Evolutionary conservation across 1,140 invertebrate species (phyloP).

Genomic region (Tetramorium simillimum): DNA sequence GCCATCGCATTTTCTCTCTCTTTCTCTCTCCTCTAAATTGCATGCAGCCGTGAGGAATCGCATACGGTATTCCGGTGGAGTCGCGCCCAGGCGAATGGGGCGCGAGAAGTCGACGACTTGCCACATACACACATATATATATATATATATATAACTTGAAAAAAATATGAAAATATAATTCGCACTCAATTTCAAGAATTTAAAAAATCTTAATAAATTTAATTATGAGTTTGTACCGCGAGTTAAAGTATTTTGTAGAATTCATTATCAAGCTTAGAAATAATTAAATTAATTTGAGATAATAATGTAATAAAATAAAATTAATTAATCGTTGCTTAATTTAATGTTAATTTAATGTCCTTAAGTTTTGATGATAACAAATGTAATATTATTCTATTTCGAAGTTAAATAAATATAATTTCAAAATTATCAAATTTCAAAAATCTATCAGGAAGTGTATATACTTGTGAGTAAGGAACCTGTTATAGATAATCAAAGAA

Average conservation of each 20-base stretch:
- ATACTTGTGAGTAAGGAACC: neutral
- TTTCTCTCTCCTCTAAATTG: slow-evolving; percentile 25
- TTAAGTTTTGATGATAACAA: neutral
- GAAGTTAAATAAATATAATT: neutral
- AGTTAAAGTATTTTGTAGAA: neutral
- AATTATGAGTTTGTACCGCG: neutral
- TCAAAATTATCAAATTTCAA: neutral
- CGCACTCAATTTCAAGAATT: neutral
- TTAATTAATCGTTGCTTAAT: neutral
- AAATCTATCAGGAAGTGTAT: neutral
- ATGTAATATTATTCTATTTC: neutral
- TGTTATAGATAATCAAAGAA: neutral
- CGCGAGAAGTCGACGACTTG: slow-evolving; percentile 42
- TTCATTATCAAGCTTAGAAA: neutral
- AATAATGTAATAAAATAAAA: too few relatives aligned
- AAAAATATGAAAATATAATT: neutral
- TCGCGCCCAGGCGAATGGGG: slow-evolving; percentile 6
- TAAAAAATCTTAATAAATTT: neutral
- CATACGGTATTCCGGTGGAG: slow-evolving; percentile 28
- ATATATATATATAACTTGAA: neutral
- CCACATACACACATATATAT: slow-evolving; percentile 9
- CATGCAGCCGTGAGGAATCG: slow-evolving; percentile 24
- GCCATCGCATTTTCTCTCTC: neutral
- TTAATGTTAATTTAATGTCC: neutral
- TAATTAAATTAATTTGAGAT: too few relatives aligned